Evolutionary conservation across 2,888 invertebrate species (phyloP).

Genomic region (Acanthosepion lycidas): DNA sequence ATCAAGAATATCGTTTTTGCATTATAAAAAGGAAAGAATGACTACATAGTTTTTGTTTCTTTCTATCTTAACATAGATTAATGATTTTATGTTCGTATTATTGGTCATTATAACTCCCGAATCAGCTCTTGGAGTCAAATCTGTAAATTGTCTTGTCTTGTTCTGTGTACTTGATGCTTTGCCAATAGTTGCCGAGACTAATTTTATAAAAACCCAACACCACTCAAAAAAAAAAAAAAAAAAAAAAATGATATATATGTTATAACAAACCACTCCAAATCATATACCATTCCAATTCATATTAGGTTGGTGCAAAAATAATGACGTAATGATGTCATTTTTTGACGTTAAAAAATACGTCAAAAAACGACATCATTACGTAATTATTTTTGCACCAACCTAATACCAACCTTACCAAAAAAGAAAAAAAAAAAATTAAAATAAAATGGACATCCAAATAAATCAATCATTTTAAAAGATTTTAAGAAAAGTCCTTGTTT

Average conservation of each 20-base stretch:
- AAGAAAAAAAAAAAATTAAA: no score
- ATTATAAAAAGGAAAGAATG: neutral
- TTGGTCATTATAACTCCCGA: neutral
- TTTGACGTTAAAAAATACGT: no score
- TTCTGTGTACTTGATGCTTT: neutral
- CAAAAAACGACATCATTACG: no score
- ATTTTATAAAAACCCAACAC: constrained; percentile 9
- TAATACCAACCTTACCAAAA: neutral
- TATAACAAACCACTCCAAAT: neutral
- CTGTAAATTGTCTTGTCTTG: neutral
- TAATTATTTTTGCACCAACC: no score
- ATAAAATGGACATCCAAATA: neutral
- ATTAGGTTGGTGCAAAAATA: no score
- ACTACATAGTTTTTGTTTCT: neutral
- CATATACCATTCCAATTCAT: neutral
- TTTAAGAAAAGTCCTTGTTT: neutral
- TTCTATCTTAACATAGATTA: neutral
- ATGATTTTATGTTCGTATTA: neutral
- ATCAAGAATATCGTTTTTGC: neutral
- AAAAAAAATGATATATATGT: neutral
- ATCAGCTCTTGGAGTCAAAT: neutral
- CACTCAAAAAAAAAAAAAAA: neutral
- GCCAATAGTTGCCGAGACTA: neutral
- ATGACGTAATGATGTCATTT: no score
- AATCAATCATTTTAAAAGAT: neutral